Evolutionary conservation across 1,140 invertebrate species (phyloP).

Genomic region (Atopsyche davidsoni): DNA sequence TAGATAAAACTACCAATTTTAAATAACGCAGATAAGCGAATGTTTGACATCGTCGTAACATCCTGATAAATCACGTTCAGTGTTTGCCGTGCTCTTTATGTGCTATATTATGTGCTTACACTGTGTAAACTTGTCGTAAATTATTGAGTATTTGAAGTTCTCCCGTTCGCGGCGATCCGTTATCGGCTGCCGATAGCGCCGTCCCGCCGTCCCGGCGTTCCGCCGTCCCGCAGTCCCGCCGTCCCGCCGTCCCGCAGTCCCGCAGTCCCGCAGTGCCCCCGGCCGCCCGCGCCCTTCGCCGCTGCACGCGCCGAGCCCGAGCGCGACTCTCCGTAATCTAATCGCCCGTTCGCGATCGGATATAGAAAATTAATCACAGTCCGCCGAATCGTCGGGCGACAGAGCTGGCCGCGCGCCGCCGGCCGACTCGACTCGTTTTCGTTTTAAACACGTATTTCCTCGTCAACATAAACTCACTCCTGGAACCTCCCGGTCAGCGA

Average conservation of each 20-base stretch:
- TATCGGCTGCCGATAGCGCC: conserved; percentile 1
- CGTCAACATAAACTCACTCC: too few species aligned
- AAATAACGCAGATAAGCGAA: conserved; percentile 18
- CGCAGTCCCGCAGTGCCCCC: conserved; percentile 1
- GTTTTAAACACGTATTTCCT: too few species aligned
- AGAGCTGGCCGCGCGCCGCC: too few species aligned
- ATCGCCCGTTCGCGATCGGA: too few species aligned
- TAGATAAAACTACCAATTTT: conserved; percentile 15
- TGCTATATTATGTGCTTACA: conserved; percentile 23
- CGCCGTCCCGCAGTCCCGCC: neutral
- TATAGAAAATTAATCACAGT: too few species aligned
- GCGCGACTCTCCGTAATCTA: too few species aligned
- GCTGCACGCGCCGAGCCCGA: too few species aligned
- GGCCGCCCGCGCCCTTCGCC: neutral
- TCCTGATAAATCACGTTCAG: conserved; percentile 28
- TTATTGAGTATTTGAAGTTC: conserved; percentile 17
- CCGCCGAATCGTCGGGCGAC: too few species aligned
- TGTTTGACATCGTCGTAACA: conserved; percentile 24
- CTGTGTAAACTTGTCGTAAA: conserved; percentile 30
- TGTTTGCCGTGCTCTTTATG: conserved; percentile 26
- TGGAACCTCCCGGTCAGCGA: too few species aligned
- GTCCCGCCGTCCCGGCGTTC: neutral
- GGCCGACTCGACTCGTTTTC: too few species aligned
- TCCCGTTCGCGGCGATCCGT: conserved; percentile 9
- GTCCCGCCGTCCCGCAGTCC: neutral